These are phyloP conservation scores for Clepsis dumicolana DNA, from an alignment of 2,888 invertebrate species.

Conservation along the genomic window DNA sequence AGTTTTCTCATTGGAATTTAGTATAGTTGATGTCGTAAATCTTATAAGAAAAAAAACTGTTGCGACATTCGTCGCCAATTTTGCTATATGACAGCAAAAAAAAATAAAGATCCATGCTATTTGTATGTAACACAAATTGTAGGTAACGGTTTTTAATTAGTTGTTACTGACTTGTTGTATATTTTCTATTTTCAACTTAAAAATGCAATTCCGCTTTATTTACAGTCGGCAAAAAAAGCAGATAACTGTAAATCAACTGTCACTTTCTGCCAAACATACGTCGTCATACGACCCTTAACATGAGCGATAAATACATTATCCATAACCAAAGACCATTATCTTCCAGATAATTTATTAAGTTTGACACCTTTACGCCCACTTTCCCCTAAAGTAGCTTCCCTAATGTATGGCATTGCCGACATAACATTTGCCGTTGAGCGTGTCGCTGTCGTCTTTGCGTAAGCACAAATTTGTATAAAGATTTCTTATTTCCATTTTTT, in stretches of 20 bases:
- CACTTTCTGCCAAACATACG: conserved; percentile 30
- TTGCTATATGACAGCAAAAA: too few species aligned
- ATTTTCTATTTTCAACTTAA: too few species aligned
- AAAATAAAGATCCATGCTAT: too few species aligned
- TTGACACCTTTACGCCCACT: conserved; percentile 77
- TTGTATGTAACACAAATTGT: too few species aligned
- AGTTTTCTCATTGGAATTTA: conserved; percentile 1
- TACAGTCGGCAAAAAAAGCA: too few species aligned
- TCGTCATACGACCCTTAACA: conserved; percentile 44
- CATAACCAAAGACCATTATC: conserved; percentile 57
- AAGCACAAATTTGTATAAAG: neutral
- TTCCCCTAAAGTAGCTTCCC: conserved; percentile 62
- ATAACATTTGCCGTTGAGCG: neutral
- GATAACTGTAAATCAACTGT: neutral
- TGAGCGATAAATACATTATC: conserved; percentile 49
- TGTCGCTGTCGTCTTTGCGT: conserved; percentile 7
- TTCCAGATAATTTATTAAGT: conserved; percentile 79
- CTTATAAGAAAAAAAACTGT: conserved; percentile 5
- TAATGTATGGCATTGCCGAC: conserved; percentile 27
- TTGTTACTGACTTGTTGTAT: neutral
- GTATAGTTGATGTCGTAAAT: neutral
- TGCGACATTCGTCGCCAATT: too few species aligned
- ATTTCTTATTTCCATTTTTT: conserved; percentile 60
- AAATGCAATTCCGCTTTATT: too few species aligned
- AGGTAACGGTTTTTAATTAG: too few species aligned